Base-by-base conservation (phyloP, 1,140 invertebrate species). In the Armadillidium nasatum region DNA sequence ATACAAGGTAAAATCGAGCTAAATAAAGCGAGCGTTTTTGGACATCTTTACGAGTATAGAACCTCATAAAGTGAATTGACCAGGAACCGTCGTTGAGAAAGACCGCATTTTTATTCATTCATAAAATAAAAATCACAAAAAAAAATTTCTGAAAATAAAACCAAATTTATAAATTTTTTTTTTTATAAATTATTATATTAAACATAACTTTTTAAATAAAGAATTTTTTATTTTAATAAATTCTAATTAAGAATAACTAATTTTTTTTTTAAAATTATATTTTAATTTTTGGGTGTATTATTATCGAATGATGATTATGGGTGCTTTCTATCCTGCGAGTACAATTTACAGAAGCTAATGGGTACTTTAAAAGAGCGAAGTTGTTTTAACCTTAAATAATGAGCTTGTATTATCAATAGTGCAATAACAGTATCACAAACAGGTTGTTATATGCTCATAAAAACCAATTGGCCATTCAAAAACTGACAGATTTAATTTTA, bases 321-420 rank as follows among this genome's bases (percentile, higher is more conserved):
- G 50, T 60, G 11, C 50, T 60, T 60, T 60, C 50, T 60, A 2
- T 60, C 50, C 19, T 15, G 50, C 50, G 50, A 19, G 19, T 19
- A 15, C 50, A 13, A 60, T 60, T 60, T 19, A 60, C 11, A 60
- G 50, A 60, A 13, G 50, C 19, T 60, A 60, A 60, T 60, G 7
- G 50, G 19, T 60, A 7, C 50, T 60, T 60, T 15, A 60, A 60
- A 60, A 13, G 50, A 60, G 19, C 7, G 33, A 60, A 60, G 50
- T 60, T 60, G 50, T 60, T 60, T 60, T 60, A 15, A 60, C 50
- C 50, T 60, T 60, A 60, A 60, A 60, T 60, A 15, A 60, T 19
- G 50, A 60, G 50, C 50, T 13, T 60, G 19, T 19, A 19, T 60
- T 60, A 60, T 60, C 50, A 60, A 60, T 60, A 60, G 50, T 1